Conservation (phyloP, 1,140 invertebrate species). For the Anagrus nilaparvatae region DNA sequence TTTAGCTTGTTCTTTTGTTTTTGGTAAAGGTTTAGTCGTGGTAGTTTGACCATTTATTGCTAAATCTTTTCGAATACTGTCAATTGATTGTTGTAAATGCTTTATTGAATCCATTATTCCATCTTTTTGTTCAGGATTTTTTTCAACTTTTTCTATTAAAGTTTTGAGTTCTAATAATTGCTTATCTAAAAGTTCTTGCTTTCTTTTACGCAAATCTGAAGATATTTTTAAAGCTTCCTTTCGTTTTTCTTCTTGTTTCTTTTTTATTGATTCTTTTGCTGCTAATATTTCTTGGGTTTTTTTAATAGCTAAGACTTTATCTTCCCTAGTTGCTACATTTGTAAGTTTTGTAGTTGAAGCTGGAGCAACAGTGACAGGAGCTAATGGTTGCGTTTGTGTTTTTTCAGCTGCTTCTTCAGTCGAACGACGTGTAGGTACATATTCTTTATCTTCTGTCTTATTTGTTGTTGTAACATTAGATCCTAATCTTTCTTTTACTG, state of each 20-base stretch:
- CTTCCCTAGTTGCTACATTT: constrained; percentile 25
- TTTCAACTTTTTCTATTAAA: constrained; percentile 63
- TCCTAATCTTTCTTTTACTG: constrained; percentile 38
- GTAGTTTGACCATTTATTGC: constrained; percentile 32
- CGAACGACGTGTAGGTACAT: constrained; percentile 36
- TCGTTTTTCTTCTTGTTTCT: constrained; percentile 55
- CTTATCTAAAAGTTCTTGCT: constrained; percentile 67
- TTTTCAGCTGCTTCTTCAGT: constrained; percentile 24
- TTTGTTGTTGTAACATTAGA: constrained; percentile 24
- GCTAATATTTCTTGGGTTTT: constrained; percentile 53
- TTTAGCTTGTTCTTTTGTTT: constrained; percentile 56
- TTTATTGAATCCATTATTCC: constrained; percentile 64
- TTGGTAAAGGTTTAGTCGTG: constrained; percentile 22
- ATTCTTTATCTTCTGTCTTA: constrained; percentile 36
- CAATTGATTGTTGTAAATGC: constrained; percentile 63
- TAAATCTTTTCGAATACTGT: constrained; percentile 63
- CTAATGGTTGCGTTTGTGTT: constrained; percentile 17
- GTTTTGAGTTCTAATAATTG: constrained; percentile 68
- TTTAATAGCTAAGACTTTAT: constrained; percentile 47
- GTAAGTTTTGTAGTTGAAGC: constrained; percentile 19
- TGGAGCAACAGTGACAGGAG: constrained; percentile 17
- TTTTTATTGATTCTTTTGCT: constrained; percentile 51
- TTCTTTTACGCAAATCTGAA: constrained; percentile 62
- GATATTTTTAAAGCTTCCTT: constrained; percentile 62
- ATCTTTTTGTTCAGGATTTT: constrained; percentile 58